Evolutionary conservation across 2,888 invertebrate species (phyloP).

Genomic region (Pheosia gnoma): DNA sequence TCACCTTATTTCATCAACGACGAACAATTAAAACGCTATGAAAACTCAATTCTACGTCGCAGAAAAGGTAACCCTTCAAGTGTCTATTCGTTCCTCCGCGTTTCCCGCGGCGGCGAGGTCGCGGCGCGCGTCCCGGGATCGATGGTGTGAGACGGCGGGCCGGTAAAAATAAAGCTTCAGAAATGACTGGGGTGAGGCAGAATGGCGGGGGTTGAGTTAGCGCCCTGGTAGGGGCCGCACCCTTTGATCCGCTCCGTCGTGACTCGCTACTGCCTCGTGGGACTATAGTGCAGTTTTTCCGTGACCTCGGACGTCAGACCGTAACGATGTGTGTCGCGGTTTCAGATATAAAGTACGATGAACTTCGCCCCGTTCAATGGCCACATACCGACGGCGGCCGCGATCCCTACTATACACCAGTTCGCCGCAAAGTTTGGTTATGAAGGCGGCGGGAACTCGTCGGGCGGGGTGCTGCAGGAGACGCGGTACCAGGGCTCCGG

Average conservation of each 20-base stretch:
- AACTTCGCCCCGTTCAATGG: constrained; percentile 94
- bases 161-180: constrained; percentile 81
- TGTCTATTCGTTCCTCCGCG: constrained; percentile 31
- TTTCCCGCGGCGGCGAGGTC: constrained; percentile 24
- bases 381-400: constrained; percentile 89
- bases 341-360: constrained; percentile 81
- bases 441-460: constrained; percentile 62
- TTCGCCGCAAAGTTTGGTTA: constrained; percentile 89
- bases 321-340: constrained; percentile 45
- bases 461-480: constrained; percentile 69
- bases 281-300: constrained; percentile 41
- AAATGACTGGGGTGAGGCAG: constrained; percentile 81
- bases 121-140: constrained; percentile 40
- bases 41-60: constrained; percentile 53
- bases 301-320: constrained; percentile 26
- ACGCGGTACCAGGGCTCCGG: constrained; percentile 65
- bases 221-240: constrained; percentile 73
- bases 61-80: constrained; percentile 64
- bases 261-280: constrained; percentile 48
- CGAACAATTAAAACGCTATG: constrained; percentile 69
- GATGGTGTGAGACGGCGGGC: constrained; percentile 80
- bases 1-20: constrained; percentile 65
- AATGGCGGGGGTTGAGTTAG: constrained; percentile 81
- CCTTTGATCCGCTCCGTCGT: constrained; percentile 60
- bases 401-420: constrained; percentile 92